Evolutionary conservation across 2,888 invertebrate species (phyloP).

Genomic region (Athrips mouffetella): DNA sequence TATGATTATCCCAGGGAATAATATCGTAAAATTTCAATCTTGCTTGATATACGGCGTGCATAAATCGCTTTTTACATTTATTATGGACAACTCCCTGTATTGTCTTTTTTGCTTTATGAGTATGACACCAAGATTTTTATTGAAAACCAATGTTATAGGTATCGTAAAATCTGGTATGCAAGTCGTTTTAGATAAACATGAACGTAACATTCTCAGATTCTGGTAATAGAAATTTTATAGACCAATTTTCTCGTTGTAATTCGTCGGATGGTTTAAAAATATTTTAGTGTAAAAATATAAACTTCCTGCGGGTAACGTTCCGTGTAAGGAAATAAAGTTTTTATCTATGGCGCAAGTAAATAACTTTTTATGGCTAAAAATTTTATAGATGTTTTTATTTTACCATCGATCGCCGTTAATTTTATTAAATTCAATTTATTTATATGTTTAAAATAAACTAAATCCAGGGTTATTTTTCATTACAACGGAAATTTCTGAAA

Average conservation of each 20-base stretch:
- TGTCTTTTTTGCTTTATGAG: constrained; percentile 40
- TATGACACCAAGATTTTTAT: constrained; percentile 54
- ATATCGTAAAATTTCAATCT: constrained; percentile 32
- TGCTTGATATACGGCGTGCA: constrained; percentile 34
- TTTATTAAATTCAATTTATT: too few species aligned
- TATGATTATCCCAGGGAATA: constrained; percentile 15
- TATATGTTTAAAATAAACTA: too few species aligned
- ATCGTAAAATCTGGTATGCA: constrained; percentile 55
- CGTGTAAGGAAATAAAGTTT: constrained; percentile 11
- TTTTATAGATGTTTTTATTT: not conserved
- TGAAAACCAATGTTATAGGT: constrained; percentile 56
- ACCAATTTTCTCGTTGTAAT: constrained; percentile 48
- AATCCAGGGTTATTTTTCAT: too few species aligned
- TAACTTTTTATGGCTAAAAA: constrained; percentile 8
- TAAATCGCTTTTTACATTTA: constrained; percentile 48
- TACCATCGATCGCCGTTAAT: not conserved
- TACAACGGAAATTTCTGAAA: too few species aligned
- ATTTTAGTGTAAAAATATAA: constrained; percentile 28
- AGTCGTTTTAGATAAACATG: constrained; percentile 48
- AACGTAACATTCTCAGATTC: constrained; percentile 41
- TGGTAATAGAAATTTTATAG: constrained; percentile 54
- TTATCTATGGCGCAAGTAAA: not conserved
- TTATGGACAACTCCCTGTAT: constrained; percentile 47
- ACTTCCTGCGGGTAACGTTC: constrained; percentile 16
- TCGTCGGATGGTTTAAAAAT: constrained; percentile 36